Base-by-base conservation (phyloP, 2,113 vertebrate species). In the Ranitomeya variabilis region DNA sequence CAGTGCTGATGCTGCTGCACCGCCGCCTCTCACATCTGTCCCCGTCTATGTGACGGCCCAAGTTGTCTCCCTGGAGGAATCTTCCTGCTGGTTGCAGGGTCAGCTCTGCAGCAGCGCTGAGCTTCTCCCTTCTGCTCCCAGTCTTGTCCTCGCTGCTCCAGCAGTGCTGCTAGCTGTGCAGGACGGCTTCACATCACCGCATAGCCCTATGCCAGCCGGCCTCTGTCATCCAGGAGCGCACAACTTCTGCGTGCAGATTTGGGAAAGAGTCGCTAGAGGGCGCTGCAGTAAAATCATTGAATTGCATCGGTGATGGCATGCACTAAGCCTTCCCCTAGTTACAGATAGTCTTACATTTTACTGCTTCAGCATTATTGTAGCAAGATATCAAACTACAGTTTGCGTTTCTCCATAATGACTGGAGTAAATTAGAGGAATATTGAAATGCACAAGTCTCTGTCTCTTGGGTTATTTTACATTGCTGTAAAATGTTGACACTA, bases 101-200 rank as follows among this genome's bases (percentile, higher is more conserved):
- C 23, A n/a, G 54, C 37, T 37, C 7, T 7, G 37, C 7, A 18
- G 21, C 7, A 14, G 51, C 64, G 54, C 21, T n/a, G 26, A 45
- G 57, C 57, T 57, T 1, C 7, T 10, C 13, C 54, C 37, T n/a
- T 18, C 14, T 66, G 64, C 51, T 73, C 66, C 26, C 13, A 37
- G n/a, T 57, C 7, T 5, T 57, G 54, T 81, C 66, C 86, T 71
- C 45, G 64, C 51, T 52, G 87, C 85, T 86, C 71, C 55, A 2
- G 52, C 79, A 19, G n/a, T 31, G 57, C 18, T 60, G 31, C 57
- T 54, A 7, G 64, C 16, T 15, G 80, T 89, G 87, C 57, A 84
- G 81, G 81, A 89, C 59, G 45, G 80, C 69, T 89, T 77, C 81
- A 45, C 87, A 84, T 83, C 81, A 6, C 81, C 71, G 82, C 87